phyloP scores from a whole-genome alignment of 2,797 vertebrate genomes.

The Crax fasciolata region DNA sequence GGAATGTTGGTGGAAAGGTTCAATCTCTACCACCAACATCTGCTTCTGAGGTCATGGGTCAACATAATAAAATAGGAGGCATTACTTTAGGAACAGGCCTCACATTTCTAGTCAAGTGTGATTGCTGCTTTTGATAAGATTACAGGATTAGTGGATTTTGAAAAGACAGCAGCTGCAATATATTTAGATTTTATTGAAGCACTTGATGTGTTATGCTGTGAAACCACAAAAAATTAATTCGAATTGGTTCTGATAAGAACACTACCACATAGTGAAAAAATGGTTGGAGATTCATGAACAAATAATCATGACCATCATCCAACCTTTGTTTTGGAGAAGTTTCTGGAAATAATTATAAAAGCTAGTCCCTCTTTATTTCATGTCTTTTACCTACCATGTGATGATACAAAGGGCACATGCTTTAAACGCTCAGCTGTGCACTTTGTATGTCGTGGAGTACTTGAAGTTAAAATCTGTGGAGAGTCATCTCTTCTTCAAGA shows the following conservation, averaged over 20 bases:
- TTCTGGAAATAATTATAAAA: not conserved
- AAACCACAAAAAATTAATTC: slow-evolving; percentile 13
- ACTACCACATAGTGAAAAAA: not conserved
- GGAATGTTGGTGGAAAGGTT: no score
- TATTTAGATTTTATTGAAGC: slow-evolving; percentile 12
- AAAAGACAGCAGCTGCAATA: not conserved
- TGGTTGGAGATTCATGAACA: not conserved
- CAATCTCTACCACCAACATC: no score
- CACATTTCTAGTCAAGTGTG: not conserved
- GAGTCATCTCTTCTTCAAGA: not conserved
- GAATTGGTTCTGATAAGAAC: not conserved
- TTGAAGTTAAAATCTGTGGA: not conserved
- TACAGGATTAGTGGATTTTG: slow-evolving; percentile 15
- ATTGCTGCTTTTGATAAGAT: slow-evolving; percentile 23
- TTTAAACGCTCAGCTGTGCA: not conserved
- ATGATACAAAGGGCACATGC: not conserved
- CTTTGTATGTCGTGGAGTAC: not conserved
- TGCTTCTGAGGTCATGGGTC: no score
- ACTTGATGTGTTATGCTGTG: not conserved
- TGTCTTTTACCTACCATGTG: not conserved
- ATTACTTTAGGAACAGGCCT: no score
- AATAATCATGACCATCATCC: not conserved
- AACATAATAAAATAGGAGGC: no score
- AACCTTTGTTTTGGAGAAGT: not conserved
- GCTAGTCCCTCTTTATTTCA: not conserved